Evolutionary conservation across 1,140 invertebrate species (phyloP).

Genomic region (Drosophila erecta): DNA sequence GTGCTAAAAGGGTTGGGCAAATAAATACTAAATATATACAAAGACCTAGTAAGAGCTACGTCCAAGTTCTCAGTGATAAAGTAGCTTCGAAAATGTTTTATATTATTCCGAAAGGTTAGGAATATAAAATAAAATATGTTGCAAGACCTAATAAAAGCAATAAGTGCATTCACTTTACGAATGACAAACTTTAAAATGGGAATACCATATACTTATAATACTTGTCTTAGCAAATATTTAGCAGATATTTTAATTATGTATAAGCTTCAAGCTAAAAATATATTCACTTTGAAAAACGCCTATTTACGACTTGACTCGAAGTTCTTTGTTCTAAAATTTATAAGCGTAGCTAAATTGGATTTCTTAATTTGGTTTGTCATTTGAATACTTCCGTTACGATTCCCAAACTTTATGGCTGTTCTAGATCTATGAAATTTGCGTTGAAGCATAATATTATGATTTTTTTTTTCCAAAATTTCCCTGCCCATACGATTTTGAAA

Average conservation of each 20-base stretch:
- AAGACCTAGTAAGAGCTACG: neutral
- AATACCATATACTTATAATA: no score
- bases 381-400: neutral
- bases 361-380: neutral
- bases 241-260: no score
- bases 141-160: no score
- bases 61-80: neutral
- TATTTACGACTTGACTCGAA: neutral
- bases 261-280: no score
- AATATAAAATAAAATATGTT: neutral
- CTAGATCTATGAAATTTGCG: neutral
- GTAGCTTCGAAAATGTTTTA: no score
- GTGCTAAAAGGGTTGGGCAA: conserved; percentile 1
- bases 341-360: neutral
- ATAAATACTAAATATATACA: neutral
- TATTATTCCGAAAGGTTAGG: no score
- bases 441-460: neutral
- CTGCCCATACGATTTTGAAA: conserved; percentile 3
- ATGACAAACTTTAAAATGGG: no score
- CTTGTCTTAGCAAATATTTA: no score
- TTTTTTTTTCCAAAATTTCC: neutral
- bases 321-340: neutral
- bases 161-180: no score
- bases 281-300: no score
- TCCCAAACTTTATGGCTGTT: neutral